Evolutionary conservation across 2,113 vertebrate species (phyloP).

Genomic region (Microtus pennsylvanicus): DNA sequence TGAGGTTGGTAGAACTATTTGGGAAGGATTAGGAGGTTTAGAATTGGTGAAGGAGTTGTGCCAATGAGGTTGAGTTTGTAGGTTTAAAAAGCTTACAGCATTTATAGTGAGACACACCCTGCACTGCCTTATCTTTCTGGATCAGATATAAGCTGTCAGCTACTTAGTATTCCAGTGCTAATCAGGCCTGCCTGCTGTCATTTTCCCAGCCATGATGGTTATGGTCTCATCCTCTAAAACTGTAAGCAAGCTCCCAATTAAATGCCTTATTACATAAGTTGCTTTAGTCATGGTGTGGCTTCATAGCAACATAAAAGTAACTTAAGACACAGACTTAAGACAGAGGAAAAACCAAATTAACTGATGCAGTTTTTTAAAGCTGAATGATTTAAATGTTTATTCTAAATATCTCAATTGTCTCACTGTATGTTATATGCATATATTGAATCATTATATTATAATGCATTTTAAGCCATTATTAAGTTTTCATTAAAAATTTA

Average conservation of each 20-base stretch:
- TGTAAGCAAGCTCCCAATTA: not conserved
- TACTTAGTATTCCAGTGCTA: not conserved
- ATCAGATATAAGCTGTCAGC: not conserved
- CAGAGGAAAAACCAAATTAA: not conserved
- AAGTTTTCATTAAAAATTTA: not conserved
- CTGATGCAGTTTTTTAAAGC: not conserved
- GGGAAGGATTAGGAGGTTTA: not conserved
- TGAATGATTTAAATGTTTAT: not conserved
- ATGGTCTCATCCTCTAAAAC: not conserved
- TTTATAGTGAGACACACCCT: not conserved
- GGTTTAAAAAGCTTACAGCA: not conserved
- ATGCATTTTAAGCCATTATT: not conserved
- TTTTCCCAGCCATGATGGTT: not conserved
- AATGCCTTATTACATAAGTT: not conserved
- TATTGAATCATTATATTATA: not conserved
- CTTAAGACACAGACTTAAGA: not conserved
- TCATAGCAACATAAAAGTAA: not conserved
- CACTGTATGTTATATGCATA: not conserved
- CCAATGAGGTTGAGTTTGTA: not conserved
- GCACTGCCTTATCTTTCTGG: not conserved
- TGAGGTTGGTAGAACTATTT: not conserved
- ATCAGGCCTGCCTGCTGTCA: accelerated
- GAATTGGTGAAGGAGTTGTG: no score
- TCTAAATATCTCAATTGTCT: not conserved
- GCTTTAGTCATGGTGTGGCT: not conserved